phyloP scores from a whole-genome alignment of 2,888 invertebrate genomes.

The Pimpla rufipes region DNA sequence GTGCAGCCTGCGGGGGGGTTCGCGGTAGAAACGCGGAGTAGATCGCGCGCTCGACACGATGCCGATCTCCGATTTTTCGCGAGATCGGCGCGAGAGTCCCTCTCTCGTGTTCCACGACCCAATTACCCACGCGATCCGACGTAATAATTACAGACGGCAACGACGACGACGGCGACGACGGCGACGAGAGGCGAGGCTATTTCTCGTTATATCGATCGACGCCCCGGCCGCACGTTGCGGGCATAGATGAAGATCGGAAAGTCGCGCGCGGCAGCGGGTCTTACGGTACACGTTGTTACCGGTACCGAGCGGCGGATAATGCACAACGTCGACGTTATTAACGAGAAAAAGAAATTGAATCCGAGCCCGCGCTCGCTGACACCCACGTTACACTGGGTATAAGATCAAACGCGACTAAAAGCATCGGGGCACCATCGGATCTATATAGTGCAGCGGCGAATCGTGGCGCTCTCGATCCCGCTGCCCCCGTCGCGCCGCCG shows the following conservation, averaged over 20 bases:
- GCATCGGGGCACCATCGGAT: conserved; percentile 31
- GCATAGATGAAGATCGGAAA: conserved; percentile 57
- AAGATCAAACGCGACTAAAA: conserved; percentile 48
- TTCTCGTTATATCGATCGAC: conserved; percentile 64
- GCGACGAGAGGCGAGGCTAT: conserved; percentile 54
- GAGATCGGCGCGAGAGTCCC: conserved; percentile 54
- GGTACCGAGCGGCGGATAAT: conserved; percentile 41
- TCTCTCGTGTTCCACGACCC: conserved; percentile 64
- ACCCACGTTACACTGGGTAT: conserved; percentile 52
- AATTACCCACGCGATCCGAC: conserved; percentile 67
- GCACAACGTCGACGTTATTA: conserved; percentile 52
- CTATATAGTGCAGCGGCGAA: conserved; percentile 9
- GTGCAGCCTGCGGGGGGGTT: no score
- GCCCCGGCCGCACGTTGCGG: conserved; percentile 23
- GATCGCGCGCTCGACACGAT: conserved; percentile 27
- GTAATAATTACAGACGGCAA: conserved; percentile 69
- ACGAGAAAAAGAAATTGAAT: conserved; percentile 50
- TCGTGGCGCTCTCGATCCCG: conserved; percentile 54
- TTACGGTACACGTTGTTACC: conserved; percentile 26
- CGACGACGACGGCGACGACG: conserved; percentile 16
- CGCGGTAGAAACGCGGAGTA: background rate
- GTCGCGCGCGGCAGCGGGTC: conserved; percentile 42
- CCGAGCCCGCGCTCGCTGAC: conserved; percentile 17
- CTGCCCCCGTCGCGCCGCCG: no score
- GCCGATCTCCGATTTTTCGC: conserved; percentile 56